Evolutionary conservation across 2,113 vertebrate species (phyloP).

Genomic region (Ahaetulla prasina): DNA sequence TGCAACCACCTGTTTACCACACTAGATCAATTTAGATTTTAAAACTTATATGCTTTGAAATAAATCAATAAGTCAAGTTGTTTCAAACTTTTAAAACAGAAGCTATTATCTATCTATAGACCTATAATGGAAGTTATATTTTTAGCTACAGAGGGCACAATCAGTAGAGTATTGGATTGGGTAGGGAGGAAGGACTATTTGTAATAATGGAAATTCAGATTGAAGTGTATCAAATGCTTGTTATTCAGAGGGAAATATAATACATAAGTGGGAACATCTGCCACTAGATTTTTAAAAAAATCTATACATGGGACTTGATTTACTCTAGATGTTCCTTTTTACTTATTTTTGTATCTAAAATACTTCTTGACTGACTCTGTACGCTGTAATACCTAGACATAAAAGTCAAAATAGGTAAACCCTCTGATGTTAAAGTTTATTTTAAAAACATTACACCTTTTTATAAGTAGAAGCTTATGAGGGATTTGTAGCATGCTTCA

Average conservation of each 20-base stretch:
- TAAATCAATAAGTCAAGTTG: constrained; percentile 37
- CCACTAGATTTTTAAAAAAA: constrained; percentile 4
- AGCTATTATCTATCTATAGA: constrained; percentile 55
- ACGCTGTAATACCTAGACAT: constrained; percentile 34
- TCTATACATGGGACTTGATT: fast-evolving
- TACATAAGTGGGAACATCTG: constrained; percentile 21
- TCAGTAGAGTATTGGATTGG: constrained; percentile 42
- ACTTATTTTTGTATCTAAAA: constrained; percentile 32
- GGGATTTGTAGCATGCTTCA: neutral
- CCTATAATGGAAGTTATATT: constrained; percentile 55
- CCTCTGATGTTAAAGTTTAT: constrained; percentile 1
- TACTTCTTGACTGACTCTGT: constrained; percentile 3
- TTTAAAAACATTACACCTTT: neutral
- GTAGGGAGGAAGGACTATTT: constrained; percentile 26
- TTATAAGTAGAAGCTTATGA: neutral
- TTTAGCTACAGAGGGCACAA: constrained; percentile 43
- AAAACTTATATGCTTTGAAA: constrained; percentile 38
- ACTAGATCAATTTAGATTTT: constrained; percentile 27
- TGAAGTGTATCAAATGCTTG: neutral
- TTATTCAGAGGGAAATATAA: constrained; percentile 15
- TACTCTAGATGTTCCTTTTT: constrained; percentile 21
- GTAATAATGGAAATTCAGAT: constrained; percentile 39
- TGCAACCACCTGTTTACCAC: constrained; percentile 46
- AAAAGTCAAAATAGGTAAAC: constrained; percentile 1
- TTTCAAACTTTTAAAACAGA: constrained; percentile 56